Base-by-base conservation (phyloP, 1,140 invertebrate genomes). In the Nomia melanderi region DNA sequence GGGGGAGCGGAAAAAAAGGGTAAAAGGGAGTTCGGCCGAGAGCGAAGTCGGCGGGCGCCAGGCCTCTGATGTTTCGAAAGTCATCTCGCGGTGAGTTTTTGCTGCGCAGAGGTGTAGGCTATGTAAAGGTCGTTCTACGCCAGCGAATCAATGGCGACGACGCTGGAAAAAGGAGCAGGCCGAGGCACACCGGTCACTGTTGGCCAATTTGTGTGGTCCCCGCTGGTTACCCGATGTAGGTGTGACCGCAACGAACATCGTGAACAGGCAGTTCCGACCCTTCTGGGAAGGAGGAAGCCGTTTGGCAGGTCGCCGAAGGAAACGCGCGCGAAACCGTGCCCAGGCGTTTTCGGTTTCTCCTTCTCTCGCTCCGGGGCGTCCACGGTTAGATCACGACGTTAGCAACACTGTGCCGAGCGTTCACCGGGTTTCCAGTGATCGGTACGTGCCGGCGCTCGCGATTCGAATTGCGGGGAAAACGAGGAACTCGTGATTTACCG, bases 1-100 rank as follows among this genome's bases (percentile, higher is more conserved):
- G n/a, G n/a, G n/a, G n/a, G n/a, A n/a, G n/a, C n/a, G n/a, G n/a
- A 17, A 44, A 44, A 44, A 44, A 17, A n/a, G n/a, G 20, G 20
- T 17, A 0, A 5, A 50, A 8, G 6, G 20, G 44, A n/a, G n/a
- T 50, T 50, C n/a, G 20, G 31, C 41, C 23, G 59, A 60, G 27
- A 60, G 27, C 47, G 71, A 65, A 47, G 36, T 56, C 60, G 62
- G 66, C 85, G 88, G 87, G 82, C 85, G 86, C 88, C 82, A 84
- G 77, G 81, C 74, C 86, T 89, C 86, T 88, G 87, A 89, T 88
- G 88, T 89, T 89, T 86, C 82, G 79, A 88, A 82, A 88, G 87
- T 86, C 83, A 85, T 84, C 82, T 62, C 65, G 50, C 27, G 29
- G 76, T 29, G 53, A 74, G 80, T 88, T 89, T 89, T 89, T 88